A percentile compares a stretch with the other conserved stretches of the same genome.
These are phyloP conservation scores for Mesochorus sp. DNA, from an alignment of 2,888 invertebrate genomes.

Conservation along the genomic window DNA sequence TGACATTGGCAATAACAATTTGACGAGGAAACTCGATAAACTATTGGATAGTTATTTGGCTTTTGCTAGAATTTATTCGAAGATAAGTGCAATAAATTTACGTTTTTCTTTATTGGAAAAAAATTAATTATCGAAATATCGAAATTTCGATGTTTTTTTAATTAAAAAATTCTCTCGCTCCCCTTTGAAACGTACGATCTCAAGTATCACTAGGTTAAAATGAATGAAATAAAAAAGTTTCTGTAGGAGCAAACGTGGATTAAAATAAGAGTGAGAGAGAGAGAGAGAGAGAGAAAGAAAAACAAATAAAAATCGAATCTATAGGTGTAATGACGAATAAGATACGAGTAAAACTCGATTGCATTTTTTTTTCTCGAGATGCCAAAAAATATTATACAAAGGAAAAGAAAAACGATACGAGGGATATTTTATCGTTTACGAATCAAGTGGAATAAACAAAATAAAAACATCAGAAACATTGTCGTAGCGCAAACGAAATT, in stretches of 20 bases:
- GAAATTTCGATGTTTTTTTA: not conserved
- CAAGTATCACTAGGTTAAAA: slow-evolving; percentile 71
- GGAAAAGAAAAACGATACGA: slow-evolving; percentile 8
- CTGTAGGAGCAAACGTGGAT: slow-evolving; percentile 33
- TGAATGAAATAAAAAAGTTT: slow-evolving; percentile 22
- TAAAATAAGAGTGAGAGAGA: too few relatives aligned
- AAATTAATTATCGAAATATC: not conserved
- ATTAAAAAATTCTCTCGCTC: not conserved
- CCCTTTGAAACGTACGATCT: slow-evolving; percentile 53
- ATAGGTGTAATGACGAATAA: slow-evolving; percentile 42
- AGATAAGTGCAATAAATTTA: too few relatives aligned
- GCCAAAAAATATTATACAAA: too few relatives aligned
- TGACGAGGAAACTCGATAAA: too few relatives aligned
- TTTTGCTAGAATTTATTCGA: too few relatives aligned
- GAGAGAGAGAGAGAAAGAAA: not conserved
- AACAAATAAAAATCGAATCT: slow-evolving; percentile 7
- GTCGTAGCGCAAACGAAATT: slow-evolving; percentile 66
- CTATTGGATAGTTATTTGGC: too few relatives aligned
- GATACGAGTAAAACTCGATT: slow-evolving; percentile 49
- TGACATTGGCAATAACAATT: too few relatives aligned
- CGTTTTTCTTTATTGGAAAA: not conserved
- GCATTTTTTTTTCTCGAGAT: slow-evolving; percentile 17
- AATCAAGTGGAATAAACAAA: slow-evolving; percentile 19
- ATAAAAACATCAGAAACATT: slow-evolving; percentile 49
- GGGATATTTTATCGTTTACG: slow-evolving; percentile 54